Evolutionary conservation across 2,113 vertebrate species (phyloP).

Genomic region (Paramormyrops kingsleyae): DNA sequence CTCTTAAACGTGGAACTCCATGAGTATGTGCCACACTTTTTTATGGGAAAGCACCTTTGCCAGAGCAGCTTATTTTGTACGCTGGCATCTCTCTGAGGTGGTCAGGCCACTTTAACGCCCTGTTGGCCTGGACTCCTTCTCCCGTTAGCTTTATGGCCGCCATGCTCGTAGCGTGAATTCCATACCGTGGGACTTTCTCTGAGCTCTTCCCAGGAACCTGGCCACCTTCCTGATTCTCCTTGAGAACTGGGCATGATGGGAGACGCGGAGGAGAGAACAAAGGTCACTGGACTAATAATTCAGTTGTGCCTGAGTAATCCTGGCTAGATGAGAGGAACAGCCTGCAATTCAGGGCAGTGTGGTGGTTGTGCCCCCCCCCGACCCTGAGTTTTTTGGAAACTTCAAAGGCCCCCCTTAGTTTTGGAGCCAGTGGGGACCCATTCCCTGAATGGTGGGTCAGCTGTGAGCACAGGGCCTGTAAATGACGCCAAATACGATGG

Average conservation of each 20-base stretch:
- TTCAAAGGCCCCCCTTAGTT: not conserved
- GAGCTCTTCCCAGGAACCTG: not conserved
- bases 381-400: not conserved
- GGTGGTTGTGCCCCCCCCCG: not conserved
- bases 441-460: not conserved
- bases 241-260: not conserved
- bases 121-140: not conserved
- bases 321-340: not conserved
- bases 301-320: slow-evolving; percentile 32
- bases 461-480: not conserved
- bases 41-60: not conserved
- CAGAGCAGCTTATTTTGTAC: not conserved
- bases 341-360: slow-evolving; percentile 15
- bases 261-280: slow-evolving; percentile 43
- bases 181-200: not conserved
- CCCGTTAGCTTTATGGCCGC: not conserved
- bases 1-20: not conserved
- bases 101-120: not conserved
- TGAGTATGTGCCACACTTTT: too few species aligned
- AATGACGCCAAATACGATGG: not conserved
- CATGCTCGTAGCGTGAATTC: not conserved
- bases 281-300: slow-evolving; percentile 36
- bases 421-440: not conserved
- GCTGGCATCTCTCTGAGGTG: not conserved
- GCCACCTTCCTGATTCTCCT: not conserved